A percentile compares a stretch with the other conserved stretches of the same genome.
phyloP scores from a whole-genome alignment of 2,888 invertebrate genomes.

The Stenodema calcarata region DNA sequence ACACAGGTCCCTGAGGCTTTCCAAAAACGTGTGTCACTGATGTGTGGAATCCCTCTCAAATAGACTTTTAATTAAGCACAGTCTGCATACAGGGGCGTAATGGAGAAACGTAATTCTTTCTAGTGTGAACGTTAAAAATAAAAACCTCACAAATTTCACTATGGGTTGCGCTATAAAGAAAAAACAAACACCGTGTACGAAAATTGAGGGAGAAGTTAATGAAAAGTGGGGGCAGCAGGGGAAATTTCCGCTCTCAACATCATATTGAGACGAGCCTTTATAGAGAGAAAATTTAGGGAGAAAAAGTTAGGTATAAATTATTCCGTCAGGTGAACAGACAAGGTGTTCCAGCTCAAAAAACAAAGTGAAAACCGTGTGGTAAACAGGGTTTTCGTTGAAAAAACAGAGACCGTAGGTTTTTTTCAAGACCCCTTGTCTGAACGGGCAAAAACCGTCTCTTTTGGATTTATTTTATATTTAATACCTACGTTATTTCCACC shows the following conservation, averaged over 20 bases:
- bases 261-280: background rate
- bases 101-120: background rate
- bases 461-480: background rate
- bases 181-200: background rate
- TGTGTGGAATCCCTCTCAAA: background rate
- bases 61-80: background rate
- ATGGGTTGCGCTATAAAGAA: background rate
- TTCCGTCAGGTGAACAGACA: slow-evolving; percentile 4
- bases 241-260: background rate
- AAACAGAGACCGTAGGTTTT: background rate
- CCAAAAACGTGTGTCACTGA: background rate
- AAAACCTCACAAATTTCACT: background rate
- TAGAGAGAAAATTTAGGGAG: background rate
- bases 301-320: background rate
- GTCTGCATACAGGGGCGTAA: background rate
- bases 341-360: background rate
- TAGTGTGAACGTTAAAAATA: background rate
- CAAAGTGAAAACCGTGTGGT: background rate
- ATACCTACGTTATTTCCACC: slow-evolving; percentile 11
- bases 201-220: background rate
- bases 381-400: background rate
- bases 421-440: background rate
- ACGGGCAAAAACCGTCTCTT: background rate
- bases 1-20: background rate
- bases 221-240: background rate